phyloP scores from a whole-genome alignment of 2,797 vertebrate species.

The Capromys pilorides region DNA sequence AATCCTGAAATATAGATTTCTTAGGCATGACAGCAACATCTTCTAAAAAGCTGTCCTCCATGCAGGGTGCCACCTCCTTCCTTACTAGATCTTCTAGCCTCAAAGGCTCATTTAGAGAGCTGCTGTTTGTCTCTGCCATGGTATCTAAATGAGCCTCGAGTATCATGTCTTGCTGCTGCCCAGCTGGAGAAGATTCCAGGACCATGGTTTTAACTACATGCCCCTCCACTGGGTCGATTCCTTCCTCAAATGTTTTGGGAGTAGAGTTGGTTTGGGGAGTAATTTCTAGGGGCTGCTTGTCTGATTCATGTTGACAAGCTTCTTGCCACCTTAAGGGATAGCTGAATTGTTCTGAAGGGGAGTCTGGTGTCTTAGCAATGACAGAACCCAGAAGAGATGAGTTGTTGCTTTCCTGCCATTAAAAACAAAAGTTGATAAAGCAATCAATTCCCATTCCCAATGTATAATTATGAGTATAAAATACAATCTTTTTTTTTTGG shows the following conservation, averaged over 20 bases:
- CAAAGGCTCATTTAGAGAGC: slow-evolving; percentile 54
- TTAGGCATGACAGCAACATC: slow-evolving; percentile 25
- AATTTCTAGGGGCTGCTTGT: slow-evolving; percentile 36
- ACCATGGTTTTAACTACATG: slow-evolving; percentile 44
- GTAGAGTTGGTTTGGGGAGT: slow-evolving; percentile 58
- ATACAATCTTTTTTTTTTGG: neutral
- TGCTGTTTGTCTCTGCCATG: slow-evolving; percentile 8
- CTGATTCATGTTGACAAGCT: slow-evolving; percentile 45
- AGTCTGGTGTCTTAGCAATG: slow-evolving; percentile 42
- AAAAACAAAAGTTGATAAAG: slow-evolving; percentile 62
- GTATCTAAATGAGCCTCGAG: neutral
- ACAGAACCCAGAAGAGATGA: slow-evolving; percentile 42
- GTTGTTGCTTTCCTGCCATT: slow-evolving; percentile 62
- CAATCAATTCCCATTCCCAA: slow-evolving; percentile 4
- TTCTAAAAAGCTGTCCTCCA: slow-evolving; percentile 60
- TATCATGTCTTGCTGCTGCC: slow-evolving; percentile 35
- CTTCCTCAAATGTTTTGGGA: slow-evolving; percentile 44
- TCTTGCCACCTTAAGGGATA: slow-evolving; percentile 41
- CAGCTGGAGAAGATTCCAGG: slow-evolving; percentile 26
- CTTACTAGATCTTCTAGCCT: slow-evolving; percentile 6
- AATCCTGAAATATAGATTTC: slow-evolving; percentile 20
- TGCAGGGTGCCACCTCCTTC: neutral
- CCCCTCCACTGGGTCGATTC: neutral
- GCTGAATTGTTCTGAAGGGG: slow-evolving; percentile 47
- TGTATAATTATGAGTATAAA: neutral